Percentiles rank a stretch among this genome's conserved stretches.
Evolutionary conservation across 2,113 vertebrate genomes (phyloP).

Genomic region (Astur gentilis): DNA sequence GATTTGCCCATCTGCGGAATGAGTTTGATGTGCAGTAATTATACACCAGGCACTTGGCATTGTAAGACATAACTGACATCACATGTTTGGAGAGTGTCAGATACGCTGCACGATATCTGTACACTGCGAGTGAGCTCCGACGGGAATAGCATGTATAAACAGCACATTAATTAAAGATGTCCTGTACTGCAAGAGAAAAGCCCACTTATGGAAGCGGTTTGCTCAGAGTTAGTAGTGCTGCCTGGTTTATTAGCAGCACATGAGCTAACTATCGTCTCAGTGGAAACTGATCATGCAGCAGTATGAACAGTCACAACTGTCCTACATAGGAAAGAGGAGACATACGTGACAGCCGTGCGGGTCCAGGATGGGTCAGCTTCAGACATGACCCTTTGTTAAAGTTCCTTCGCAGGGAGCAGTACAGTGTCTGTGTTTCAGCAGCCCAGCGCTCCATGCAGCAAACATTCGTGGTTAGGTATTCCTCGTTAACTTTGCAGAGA

Average conservation of each 20-base stretch:
- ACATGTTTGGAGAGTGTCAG: neutral
- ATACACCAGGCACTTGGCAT: neutral
- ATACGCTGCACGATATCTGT: neutral
- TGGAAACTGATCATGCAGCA: neutral
- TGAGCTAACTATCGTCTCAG: neutral
- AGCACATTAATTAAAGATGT: constrained; percentile 48
- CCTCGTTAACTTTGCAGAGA: neutral
- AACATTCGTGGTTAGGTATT: neutral
- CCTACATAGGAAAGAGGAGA: neutral
- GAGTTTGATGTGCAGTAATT: neutral
- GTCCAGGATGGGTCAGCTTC: neutral
- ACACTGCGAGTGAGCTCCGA: neutral
- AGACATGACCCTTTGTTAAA: neutral
- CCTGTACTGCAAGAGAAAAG: neutral
- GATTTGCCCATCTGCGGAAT: neutral
- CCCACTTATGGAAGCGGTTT: neutral
- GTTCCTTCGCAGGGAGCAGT: neutral
- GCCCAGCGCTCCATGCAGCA: neutral
- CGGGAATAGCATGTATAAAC: neutral
- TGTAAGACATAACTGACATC: neutral
- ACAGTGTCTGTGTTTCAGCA: neutral
- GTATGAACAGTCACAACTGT: neutral
- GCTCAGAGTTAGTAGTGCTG: neutral
- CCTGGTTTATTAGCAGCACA: neutral
- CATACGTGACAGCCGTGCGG: rapidly evolving